These are phyloP conservation scores for Sarcophaga peregrina DNA, from an alignment of 1,140 invertebrate genomes.

Conservation along the genomic window DNA sequence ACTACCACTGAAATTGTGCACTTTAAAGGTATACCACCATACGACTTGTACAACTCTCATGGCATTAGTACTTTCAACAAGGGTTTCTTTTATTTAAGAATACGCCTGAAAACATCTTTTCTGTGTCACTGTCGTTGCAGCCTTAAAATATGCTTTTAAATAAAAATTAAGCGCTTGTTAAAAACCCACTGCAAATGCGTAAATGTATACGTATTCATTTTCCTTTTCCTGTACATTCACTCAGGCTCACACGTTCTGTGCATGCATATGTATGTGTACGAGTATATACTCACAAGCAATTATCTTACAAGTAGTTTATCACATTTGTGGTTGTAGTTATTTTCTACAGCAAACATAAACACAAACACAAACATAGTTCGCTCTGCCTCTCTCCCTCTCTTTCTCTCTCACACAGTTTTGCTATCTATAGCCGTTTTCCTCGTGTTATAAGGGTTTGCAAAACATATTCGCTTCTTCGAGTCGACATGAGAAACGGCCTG, in stretches of 20 bases:
- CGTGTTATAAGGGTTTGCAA: too few species aligned
- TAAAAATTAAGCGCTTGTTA: neutral
- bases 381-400: neutral
- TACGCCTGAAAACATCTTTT: too few species aligned
- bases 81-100: too few species aligned
- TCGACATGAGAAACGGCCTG: too few species aligned
- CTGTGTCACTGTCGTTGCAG: neutral
- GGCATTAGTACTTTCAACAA: too few species aligned
- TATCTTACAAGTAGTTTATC: slow-evolving; percentile 65
- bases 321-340: slow-evolving; percentile 61
- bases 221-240: neutral
- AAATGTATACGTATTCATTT: neutral
- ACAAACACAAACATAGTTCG: neutral
- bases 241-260: too few species aligned
- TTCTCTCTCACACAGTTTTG: neutral
- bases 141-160: neutral
- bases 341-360: neutral
- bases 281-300: slow-evolving; percentile 52
- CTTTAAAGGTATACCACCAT: too few species aligned
- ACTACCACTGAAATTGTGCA: too few species aligned
- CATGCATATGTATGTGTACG: too few species aligned
- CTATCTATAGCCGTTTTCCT: neutral
- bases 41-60: too few species aligned
- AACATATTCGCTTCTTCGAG: too few species aligned
- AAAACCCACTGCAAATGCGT: neutral